phyloP scores from a whole-genome alignment of 2,797 vertebrate genomes.

The Lacerta bilineata region DNA sequence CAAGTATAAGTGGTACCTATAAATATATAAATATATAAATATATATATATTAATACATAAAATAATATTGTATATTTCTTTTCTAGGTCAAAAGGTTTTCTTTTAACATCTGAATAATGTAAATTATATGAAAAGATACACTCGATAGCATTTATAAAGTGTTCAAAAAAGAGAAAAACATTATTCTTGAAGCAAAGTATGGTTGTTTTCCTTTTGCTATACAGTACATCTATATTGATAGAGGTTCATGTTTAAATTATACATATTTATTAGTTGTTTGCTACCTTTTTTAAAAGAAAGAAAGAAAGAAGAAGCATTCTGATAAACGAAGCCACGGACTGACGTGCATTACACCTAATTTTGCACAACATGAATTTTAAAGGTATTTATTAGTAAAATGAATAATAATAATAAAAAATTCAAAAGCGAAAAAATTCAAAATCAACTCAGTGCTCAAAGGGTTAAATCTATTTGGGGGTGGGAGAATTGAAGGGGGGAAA shows the following conservation, averaged over 20 bases:
- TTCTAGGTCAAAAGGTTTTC: slow-evolving; percentile 74
- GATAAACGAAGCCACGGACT: slow-evolving; percentile 74
- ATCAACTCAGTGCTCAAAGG: slow-evolving; percentile 96
- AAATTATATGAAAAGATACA: slow-evolving; percentile 85
- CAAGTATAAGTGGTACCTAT: slow-evolving; percentile 81
- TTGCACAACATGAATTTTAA: slow-evolving; percentile 95
- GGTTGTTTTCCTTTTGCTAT: slow-evolving; percentile 85
- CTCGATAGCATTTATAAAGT: slow-evolving; percentile 87
- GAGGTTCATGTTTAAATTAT: slow-evolving; percentile 88
- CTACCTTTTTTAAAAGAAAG: slow-evolving; percentile 67
- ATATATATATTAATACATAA: slow-evolving; percentile 50
- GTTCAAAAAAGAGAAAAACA: slow-evolving; percentile 83
- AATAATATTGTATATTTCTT: slow-evolving; percentile 82
- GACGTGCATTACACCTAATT: slow-evolving; percentile 82
- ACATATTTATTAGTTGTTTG: slow-evolving; percentile 85
- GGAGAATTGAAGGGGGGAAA: slow-evolving; percentile 66
- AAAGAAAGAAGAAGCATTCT: slow-evolving; percentile 55
- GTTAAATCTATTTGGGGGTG: slow-evolving; percentile 92
- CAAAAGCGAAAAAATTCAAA: slow-evolving; percentile 75
- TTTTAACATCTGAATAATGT: slow-evolving; percentile 83
- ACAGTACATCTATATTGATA: slow-evolving; percentile 87
- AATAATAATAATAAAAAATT: slow-evolving; percentile 69
- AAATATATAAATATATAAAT: slow-evolving; percentile 76
- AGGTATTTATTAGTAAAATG: slow-evolving; percentile 95
- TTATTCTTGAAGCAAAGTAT: slow-evolving; percentile 86